Base-by-base conservation (phyloP, 1,140 invertebrate genomes). In the Drosophila albomicans region DNA sequence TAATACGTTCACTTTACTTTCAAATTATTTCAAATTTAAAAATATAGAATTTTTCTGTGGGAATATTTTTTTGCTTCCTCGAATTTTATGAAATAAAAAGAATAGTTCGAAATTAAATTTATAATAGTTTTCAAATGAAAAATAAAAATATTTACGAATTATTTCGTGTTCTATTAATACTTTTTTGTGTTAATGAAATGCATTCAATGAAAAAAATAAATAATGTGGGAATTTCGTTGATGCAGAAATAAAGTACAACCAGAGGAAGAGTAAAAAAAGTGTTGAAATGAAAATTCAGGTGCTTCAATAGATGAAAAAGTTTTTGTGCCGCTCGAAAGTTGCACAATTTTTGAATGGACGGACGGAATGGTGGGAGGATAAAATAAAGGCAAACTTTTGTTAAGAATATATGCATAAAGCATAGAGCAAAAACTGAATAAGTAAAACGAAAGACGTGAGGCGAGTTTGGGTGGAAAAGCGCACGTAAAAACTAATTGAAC, bases 401-500 rank as follows among this genome's bases (percentile, higher is more conserved):
- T 45, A 70, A 75, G 65, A 68, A 56, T 69, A 69, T 56, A 64
- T 69, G 58, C 66, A 75, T 74, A 62, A 69, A 69, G 58, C 66
- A 75, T 48, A 38, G 7, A 38, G 30, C 30, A n/a, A 64, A 68
- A 66, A 61, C 15, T 20, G 71, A 74, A 74, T 67, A 59, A 59
- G 41, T 57, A 49, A 62, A 7, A 16, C 13, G 13, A 4, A 52
- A 56, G 32, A 46, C 2, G 20, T 0, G 20, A 25, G 20, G 20
- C 3, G 3, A 45, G 13, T 38, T 45, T 45, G 3, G 20, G n/a
- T n/a, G 13, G n/a, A n/a, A 49, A 62, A 65, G 66, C 57, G 57
- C 71, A 69, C 71, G 72, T 63, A 51, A 70, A 75, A 75, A 63
- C 72, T 75, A 75, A 75, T 75, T 75, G 72, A 69, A 75, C 66